These are phyloP conservation scores for Mercenaria mercenaria DNA, from an alignment of 1,140 invertebrate genomes.

Conservation along the genomic window DNA sequence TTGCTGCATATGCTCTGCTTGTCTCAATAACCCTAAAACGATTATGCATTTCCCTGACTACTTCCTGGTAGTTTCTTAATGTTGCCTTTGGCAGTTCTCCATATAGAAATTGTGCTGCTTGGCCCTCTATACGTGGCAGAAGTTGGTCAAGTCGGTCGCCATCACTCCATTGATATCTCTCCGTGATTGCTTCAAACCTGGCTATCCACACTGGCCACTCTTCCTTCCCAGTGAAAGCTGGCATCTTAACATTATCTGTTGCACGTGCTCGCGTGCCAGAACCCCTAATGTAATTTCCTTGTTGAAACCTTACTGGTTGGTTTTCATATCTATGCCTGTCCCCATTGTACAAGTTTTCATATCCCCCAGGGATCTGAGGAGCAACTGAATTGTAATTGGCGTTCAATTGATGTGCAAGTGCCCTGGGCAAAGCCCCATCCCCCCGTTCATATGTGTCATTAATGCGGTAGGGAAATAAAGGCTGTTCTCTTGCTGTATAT, in stretches of 20 bases:
- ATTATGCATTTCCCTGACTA: neutral
- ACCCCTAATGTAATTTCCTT: neutral
- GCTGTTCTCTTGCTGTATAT: neutral
- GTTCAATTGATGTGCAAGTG: too few relatives aligned
- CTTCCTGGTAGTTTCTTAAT: neutral
- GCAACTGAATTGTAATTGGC: too few relatives aligned
- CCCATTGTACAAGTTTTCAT: neutral
- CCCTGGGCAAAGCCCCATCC: too few relatives aligned
- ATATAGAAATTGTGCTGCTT: slow-evolving; percentile 15
- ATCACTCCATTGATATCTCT: neutral
- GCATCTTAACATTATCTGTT: neutral
- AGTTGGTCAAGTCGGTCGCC: slow-evolving; percentile 3
- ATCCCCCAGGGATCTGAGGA: too few relatives aligned
- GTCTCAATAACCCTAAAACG: slow-evolving; percentile 46
- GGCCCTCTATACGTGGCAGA: slow-evolving; percentile 7
- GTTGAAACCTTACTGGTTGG: neutral
- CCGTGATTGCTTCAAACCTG: slow-evolving; percentile 27
- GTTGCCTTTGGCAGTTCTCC: neutral
- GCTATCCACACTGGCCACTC: slow-evolving; percentile 44
- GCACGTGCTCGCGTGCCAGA: neutral
- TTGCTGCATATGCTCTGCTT: neutral
- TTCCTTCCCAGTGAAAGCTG: slow-evolving; percentile 12
- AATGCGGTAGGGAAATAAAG: neutral
- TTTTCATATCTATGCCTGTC: neutral
- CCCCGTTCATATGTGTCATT: neutral